Conservation (phyloP, 2,888 invertebrate genomes). For the Bedellia somnulentella region DNA sequence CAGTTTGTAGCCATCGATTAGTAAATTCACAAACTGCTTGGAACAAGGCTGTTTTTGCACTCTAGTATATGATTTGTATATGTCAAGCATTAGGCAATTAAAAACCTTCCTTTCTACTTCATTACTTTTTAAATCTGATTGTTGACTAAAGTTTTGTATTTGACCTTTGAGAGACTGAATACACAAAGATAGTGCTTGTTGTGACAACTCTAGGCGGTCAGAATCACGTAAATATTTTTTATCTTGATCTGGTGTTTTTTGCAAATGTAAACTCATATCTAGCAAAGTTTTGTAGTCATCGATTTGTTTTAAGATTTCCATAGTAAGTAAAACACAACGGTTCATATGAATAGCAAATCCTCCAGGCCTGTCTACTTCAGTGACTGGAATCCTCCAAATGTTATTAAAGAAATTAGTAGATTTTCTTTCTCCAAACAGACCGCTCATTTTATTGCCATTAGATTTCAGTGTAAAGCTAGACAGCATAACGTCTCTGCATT, state of each 20-base stretch:
- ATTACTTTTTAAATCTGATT: slow-evolving; percentile 43
- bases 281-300: slow-evolving; percentile 80
- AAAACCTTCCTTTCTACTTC: slow-evolving; percentile 48
- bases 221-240: slow-evolving; percentile 87
- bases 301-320: slow-evolving; percentile 78
- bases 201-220: slow-evolving; percentile 79
- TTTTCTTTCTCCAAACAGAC: slow-evolving; percentile 85
- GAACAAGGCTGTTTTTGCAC: slow-evolving; percentile 63
- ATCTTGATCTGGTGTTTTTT: slow-evolving; percentile 80
- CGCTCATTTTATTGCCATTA: slow-evolving; percentile 70
- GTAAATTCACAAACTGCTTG: slow-evolving; percentile 65
- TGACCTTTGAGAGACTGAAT: slow-evolving; percentile 69
- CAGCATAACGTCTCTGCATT: slow-evolving; percentile 72
- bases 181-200: slow-evolving; percentile 76
- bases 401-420: slow-evolving; percentile 88
- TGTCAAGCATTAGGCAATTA: slow-evolving; percentile 55
- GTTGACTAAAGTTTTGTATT: slow-evolving; percentile 55
- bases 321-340: slow-evolving; percentile 76
- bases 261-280: slow-evolving; percentile 77
- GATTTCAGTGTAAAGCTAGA: slow-evolving; percentile 68
- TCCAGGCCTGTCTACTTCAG: slow-evolving; percentile 90
- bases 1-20: slow-evolving; percentile 72
- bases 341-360: slow-evolving; percentile 91
- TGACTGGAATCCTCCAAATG: slow-evolving; percentile 88
- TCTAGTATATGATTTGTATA: slow-evolving; percentile 70